Evolutionary conservation across 2,888 invertebrate genomes (phyloP), one percentile per base, ranked within the genome.

Genomic region (Chydorus sphaericus): DNA sequence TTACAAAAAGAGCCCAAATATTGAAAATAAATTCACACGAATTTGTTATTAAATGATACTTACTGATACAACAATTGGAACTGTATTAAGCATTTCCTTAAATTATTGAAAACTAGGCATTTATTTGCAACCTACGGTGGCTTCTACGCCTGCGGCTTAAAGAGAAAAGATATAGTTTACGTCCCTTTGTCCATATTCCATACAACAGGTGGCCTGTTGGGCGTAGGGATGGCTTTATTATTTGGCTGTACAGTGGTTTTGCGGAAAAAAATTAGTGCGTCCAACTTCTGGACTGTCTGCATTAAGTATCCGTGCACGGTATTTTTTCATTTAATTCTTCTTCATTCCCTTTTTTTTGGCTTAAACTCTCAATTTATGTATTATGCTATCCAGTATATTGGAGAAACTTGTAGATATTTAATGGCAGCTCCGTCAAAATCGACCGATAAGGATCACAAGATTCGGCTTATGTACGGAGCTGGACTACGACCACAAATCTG

Each of bases 401-500:
- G 90, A 1, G 91, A 91, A 73, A 89, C 90, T 82, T 89, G 88
- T 64, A 80, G 90, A 10, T 91, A 90, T 66, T 78, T 90, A 57
- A 71, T 90, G 56, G 83, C 87, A 16, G 83, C 85, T 38, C 80
- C 82, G 3, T 74, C 77, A 0, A 79, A 78, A 54, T 74, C 81
- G 5, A 75, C 79, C 38, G 88, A 89, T 67, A 78, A 71, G 8
- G 74, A 80, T 49, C 90, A 91, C 67, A 77, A 74, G 57, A 70
- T 89, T 20, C 77, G 88, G 18, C 70, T 89, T 60, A 80, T 94
- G 63, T 93, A 83, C 69, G 97, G 97, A 30, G 97, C 97, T 67
- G 97, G 97, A 0, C 72, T 97, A 56, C 75, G 93, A 58, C 90
- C 92, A 1, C 89, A 90, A 75, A 91, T 96, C 62, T 97, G 96